These are phyloP conservation scores for Heliconius ethilla DNA, from an alignment of 2,888 invertebrate genomes.

Conservation along the genomic window DNA sequence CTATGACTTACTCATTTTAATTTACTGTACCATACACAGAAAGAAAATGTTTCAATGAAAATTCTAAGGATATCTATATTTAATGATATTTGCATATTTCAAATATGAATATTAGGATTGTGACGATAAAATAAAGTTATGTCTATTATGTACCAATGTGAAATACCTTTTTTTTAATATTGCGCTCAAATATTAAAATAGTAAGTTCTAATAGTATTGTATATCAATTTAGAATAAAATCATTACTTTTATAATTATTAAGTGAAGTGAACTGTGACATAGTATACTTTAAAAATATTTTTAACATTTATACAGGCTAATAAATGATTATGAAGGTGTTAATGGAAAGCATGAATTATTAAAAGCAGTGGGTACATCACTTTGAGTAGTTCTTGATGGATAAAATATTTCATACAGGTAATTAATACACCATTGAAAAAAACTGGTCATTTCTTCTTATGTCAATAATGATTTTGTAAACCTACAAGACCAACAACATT, in stretches of 20 bases:
- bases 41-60: background rate
- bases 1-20: background rate
- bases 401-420: conserved; percentile 55
- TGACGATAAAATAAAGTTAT: background rate
- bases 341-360: conserved; percentile 41
- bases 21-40: background rate
- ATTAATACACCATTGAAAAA: conserved; percentile 60
- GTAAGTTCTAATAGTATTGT: background rate
- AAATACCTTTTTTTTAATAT: background rate
- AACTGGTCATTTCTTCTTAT: conserved; percentile 59
- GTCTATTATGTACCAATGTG: background rate
- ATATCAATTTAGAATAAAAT: background rate
- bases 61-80: background rate
- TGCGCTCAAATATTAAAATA: background rate
- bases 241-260: background rate
- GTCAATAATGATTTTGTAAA: conserved; percentile 23
- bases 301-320: background rate
- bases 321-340: background rate
- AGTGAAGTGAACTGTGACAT: background rate
- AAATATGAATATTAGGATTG: background rate
- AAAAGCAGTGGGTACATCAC: conserved; percentile 60
- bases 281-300: background rate
- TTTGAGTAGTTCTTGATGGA: conserved; percentile 53
- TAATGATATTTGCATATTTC: background rate
- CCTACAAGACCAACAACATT: conserved; percentile 23